Conservation (phyloP, 2,888 invertebrate species). For the Luperina nickerlii region DNA sequence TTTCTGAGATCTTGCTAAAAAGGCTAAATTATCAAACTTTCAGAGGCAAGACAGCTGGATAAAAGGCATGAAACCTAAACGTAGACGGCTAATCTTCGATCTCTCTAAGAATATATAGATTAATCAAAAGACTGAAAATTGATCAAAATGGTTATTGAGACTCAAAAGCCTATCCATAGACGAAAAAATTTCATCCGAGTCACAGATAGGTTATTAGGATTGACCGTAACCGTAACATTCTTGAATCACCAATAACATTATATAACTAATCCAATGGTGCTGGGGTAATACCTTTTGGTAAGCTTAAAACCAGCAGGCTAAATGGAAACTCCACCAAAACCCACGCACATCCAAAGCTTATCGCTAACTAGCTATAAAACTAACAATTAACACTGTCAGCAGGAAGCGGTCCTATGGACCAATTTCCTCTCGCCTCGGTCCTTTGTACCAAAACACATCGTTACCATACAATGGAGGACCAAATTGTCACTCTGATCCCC, state of each 20-base stretch:
- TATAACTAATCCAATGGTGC: not conserved
- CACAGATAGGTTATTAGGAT: no score
- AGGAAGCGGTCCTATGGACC: conserved; percentile 69
- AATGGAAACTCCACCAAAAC: conserved; percentile 10
- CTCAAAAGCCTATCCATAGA: no score
- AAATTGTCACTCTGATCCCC: conserved; percentile 72
- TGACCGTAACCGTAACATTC: not conserved
- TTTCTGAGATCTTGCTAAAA: not conserved
- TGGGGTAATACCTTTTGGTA: not conserved
- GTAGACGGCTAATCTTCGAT: no score
- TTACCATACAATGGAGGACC: conserved; percentile 78
- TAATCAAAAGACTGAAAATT: no score
- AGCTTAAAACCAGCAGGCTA: not conserved
- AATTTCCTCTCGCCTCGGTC: conserved; percentile 74
- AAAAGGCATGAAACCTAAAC: not conserved
- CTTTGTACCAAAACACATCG: conserved; percentile 74
- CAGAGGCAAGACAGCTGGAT: not conserved
- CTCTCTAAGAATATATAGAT: no score
- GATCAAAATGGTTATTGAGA: no score
- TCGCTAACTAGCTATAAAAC: conserved; percentile 57
- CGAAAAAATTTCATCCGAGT: no score
- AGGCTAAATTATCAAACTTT: not conserved
- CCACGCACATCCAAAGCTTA: conserved; percentile 31
- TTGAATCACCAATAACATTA: not conserved
- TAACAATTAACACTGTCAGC: conserved; percentile 67